Evolutionary conservation across 1,140 invertebrate genomes (phyloP).

Genomic region (Andrena cerasifolii): DNA sequence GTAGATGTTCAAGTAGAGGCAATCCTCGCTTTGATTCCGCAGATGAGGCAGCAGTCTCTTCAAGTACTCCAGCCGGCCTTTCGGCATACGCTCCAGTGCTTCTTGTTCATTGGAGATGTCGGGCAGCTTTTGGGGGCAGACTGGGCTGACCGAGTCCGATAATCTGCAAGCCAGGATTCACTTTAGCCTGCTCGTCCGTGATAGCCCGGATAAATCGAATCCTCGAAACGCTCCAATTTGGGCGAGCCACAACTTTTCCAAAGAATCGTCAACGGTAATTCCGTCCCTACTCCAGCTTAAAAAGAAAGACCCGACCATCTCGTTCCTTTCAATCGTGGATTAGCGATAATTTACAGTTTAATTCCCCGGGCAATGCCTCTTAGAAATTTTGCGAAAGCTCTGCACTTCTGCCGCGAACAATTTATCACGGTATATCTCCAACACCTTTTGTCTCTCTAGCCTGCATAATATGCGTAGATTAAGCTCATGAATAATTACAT

Average conservation of each 20-base stretch:
- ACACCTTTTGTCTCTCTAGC: neutral
- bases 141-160: conserved; percentile 91
- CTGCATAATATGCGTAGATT: conserved; percentile 20
- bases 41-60: conserved; percentile 91
- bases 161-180: conserved; percentile 75
- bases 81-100: conserved; percentile 92
- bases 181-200: conserved; percentile 27
- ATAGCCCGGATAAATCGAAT: conserved; percentile 20
- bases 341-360: neutral
- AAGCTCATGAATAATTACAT: conserved; percentile 35
- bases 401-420: neutral
- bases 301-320: too few relatives aligned
- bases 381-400: neutral
- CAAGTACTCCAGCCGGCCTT: conserved; percentile 93
- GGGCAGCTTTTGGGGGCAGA: conserved; percentile 94
- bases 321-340: too few relatives aligned
- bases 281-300: too few relatives aligned
- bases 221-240: neutral
- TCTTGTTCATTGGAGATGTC: conserved; percentile 93
- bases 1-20: conserved; percentile 98
- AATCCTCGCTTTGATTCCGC: conserved; percentile 97
- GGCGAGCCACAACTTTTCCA: neutral
- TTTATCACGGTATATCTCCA: neutral
- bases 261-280: neutral
- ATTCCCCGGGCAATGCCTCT: neutral